Evolutionary conservation across 2,888 invertebrate species (phyloP).

Genomic region (Chrysolina oricalcia): DNA sequence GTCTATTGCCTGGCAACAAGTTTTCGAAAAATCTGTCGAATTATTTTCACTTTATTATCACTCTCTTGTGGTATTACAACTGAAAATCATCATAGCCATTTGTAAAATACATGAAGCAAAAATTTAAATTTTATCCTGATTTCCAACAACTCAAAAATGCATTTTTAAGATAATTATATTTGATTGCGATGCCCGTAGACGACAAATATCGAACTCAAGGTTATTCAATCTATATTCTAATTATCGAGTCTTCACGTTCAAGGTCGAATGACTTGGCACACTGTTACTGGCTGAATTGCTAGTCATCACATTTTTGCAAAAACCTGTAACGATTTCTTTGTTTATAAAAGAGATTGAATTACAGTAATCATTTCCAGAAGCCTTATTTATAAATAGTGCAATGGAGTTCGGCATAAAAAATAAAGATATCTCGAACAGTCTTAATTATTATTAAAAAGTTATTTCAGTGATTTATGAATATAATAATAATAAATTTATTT

Average conservation of each 20-base stretch:
- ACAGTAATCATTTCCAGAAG: constrained; percentile 2
- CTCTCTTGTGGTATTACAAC: too few species aligned
- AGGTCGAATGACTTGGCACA: background rate
- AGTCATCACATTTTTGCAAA: constrained; percentile 3
- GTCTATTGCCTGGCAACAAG: too few species aligned
- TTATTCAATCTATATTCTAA: background rate
- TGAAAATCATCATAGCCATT: too few species aligned
- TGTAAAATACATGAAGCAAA: too few species aligned
- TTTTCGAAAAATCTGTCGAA: too few species aligned
- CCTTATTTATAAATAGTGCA: background rate
- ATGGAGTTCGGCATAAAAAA: background rate
- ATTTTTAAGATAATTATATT: background rate
- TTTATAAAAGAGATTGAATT: constrained; percentile 4
- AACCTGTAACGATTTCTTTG: background rate
- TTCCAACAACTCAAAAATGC: too few species aligned
- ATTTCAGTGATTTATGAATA: too few species aligned
- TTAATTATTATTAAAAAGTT: too few species aligned
- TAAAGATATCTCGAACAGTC: too few species aligned
- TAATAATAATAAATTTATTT: too few species aligned
- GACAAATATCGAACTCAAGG: background rate
- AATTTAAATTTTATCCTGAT: too few species aligned
- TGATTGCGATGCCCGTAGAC: background rate
- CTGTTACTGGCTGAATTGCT: background rate
- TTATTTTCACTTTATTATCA: too few species aligned
- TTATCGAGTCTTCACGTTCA: constrained; percentile 8